These are phyloP conservation scores for Scaptomyza parva DNA, from an alignment of 2,888 invertebrate genomes.

Conservation along the genomic window DNA sequence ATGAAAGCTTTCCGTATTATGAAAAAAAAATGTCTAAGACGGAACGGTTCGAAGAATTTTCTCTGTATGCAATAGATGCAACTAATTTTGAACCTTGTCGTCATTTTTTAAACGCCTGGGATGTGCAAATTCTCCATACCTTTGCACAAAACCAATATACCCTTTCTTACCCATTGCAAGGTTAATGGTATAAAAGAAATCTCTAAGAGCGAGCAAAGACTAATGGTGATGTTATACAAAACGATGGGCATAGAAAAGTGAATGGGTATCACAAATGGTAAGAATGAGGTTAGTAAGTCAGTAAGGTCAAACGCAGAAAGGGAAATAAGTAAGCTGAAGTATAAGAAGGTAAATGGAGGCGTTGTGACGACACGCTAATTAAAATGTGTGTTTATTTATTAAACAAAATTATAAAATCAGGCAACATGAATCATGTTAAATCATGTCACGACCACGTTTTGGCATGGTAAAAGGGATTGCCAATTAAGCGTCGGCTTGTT, in stretches of 20 bases:
- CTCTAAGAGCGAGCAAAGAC: constrained; percentile 41
- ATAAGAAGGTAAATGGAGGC: background rate
- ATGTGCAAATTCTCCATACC: too few relatives aligned
- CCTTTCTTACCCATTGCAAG: too few relatives aligned
- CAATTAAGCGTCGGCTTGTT: constrained; percentile 65
- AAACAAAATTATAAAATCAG: constrained; percentile 65
- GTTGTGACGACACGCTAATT: constrained; percentile 61
- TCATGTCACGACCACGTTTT: constrained; percentile 14
- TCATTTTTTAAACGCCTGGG: too few relatives aligned
- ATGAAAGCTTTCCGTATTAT: too few relatives aligned
- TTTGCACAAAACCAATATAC: too few relatives aligned
- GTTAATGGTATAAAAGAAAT: too few relatives aligned
- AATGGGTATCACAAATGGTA: constrained; percentile 16
- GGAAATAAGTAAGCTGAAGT: background rate
- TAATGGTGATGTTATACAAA: constrained; percentile 75
- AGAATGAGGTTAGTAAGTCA: constrained; percentile 55
- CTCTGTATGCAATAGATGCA: too few relatives aligned
- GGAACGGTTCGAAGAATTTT: too few relatives aligned
- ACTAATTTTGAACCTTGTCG: too few relatives aligned
- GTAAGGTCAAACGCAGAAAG: constrained; percentile 9
- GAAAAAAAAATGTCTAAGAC: too few relatives aligned
- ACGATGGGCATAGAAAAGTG: constrained; percentile 35
- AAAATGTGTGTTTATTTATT: constrained; percentile 72
- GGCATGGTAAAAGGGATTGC: constrained; percentile 34
- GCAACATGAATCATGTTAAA: constrained; percentile 25